phyloP scores from a whole-genome alignment of 2,888 invertebrate species.

The Tetanocera ferruginea region DNA sequence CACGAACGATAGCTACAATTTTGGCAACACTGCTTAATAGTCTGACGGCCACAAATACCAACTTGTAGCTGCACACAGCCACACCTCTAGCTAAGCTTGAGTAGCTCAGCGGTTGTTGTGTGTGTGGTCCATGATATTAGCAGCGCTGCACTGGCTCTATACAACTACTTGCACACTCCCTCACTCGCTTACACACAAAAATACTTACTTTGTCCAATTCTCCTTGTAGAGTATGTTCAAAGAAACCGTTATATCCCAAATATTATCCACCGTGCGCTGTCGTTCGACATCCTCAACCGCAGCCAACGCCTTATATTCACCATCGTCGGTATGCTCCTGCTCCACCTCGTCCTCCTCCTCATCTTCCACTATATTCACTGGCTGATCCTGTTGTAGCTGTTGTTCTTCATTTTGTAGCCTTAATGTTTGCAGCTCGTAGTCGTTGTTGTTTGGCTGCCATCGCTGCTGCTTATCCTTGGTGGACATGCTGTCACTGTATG shows the following conservation, averaged over 20 bases:
- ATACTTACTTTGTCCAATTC: conserved; percentile 87
- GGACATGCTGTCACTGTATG: conserved; percentile 35
- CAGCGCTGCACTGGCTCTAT: not conserved
- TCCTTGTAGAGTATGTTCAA: conserved; percentile 87
- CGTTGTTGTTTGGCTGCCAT: not conserved
- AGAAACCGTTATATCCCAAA: conserved; percentile 89
- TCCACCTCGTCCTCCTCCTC: conserved; percentile 65
- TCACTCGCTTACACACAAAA: not conserved
- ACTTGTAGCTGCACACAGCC: not conserved
- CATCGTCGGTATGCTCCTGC: conserved; percentile 65
- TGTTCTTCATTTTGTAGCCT: not conserved
- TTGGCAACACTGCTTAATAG: conserved; percentile 9
- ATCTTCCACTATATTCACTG: not conserved
- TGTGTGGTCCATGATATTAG: not conserved
- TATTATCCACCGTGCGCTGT: conserved; percentile 81
- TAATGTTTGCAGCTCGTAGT: conserved; percentile 16
- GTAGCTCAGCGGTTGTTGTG: not conserved
- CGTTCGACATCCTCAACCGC: conserved; percentile 71
- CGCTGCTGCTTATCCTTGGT: conserved; percentile 26
- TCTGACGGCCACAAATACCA: conserved; percentile 11
- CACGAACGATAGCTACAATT: too few species aligned
- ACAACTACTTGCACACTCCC: not conserved
- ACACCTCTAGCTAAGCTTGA: not conserved
- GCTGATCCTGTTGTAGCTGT: not conserved
- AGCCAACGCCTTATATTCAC: conserved; percentile 28